These are phyloP conservation scores for Petrosia ficiformis DNA, from an alignment of 37 sponge, comb jelly and placozoan species.

Conservation along the genomic window DNA sequence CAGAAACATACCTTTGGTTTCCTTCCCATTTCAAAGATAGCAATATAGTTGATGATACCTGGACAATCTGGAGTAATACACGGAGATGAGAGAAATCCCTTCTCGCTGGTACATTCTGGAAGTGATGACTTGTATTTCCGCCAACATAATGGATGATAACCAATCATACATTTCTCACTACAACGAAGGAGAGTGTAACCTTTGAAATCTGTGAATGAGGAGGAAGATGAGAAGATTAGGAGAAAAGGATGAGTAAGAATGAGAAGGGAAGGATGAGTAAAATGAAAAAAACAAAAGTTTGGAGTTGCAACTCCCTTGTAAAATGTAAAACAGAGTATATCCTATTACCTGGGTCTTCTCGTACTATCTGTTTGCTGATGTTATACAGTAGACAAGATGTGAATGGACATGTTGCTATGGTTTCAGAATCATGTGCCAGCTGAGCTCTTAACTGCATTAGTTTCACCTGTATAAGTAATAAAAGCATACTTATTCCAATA, in stretches of 20 bases:
- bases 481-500: not conserved
- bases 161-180: conserved; percentile 17
- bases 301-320: no score
- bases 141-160: conserved; percentile 46
- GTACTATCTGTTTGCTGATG: no score
- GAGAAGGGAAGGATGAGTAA: no score
- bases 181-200: conserved; percentile 35
- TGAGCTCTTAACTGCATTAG: conserved; percentile 35
- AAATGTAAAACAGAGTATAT: no score
- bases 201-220: conserved; percentile 20
- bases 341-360: no score
- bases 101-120: conserved; percentile 4
- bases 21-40: not conserved
- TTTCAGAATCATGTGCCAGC: conserved; percentile 6
- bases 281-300: no score
- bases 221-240: not conserved
- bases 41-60: conserved; percentile 10
- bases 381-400: conserved; percentile 40
- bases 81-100: conserved; percentile 18
- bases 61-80: conserved; percentile 48
- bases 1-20: no score
- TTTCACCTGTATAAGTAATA: conserved; percentile 8
- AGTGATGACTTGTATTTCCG: conserved; percentile 23
- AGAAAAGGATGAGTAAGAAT: no score
- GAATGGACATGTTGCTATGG: conserved; percentile 57